Base-by-base conservation (phyloP, 2,797 vertebrate genomes). In the Crax fasciolata region DNA sequence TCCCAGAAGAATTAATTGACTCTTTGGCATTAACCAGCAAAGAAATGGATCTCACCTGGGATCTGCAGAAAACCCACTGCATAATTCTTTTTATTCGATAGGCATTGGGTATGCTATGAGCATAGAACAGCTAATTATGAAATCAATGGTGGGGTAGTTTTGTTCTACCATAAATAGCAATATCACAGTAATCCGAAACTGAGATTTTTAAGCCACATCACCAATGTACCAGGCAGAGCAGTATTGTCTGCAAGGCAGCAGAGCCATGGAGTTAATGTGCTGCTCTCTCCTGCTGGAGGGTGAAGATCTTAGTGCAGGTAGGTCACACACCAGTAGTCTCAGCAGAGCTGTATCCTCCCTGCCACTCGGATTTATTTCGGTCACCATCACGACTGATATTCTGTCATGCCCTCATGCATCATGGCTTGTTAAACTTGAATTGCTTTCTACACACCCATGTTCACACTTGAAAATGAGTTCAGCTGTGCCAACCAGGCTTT, bases 341-440 rank as follows among this genome's bases (percentile, higher is more conserved):
- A 85, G 94, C 87, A 87, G 77, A 91, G 74, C 80, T 68, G 81
- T 87, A 58, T 91, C 86, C 86, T 84, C 51, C 65, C 86, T 84
- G 58, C 83, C 39, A 55, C 57, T 79, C 2, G 2, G 63, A 63
- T 94, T 94, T 92, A 74, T 94, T 96, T 94, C 0, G 6, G 86
- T 76, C 94, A 82, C 83, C 84, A 49, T 94, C 96, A 90, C 10
- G 6, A 68, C 86, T 87, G 87, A 83, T 97, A 89, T 7, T 89
- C 90, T 57, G 43, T 91, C 85, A 74, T 82, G 80, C 80, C 94
- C 93, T 84, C 71, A 55, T 88, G 91, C 91, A 89, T 94, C 91
- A 91, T 95, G 95, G 94, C 85, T 93, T 96, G 95, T 94, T 96
- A 95, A 93, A 94, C 94, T 87, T 24, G 61, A 94, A 95, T 97